Percentiles rank a stretch among this genome's conserved stretches.
Conservation (phyloP, 1,140 invertebrate genomes). For the Scaptomyza montana region DNA sequence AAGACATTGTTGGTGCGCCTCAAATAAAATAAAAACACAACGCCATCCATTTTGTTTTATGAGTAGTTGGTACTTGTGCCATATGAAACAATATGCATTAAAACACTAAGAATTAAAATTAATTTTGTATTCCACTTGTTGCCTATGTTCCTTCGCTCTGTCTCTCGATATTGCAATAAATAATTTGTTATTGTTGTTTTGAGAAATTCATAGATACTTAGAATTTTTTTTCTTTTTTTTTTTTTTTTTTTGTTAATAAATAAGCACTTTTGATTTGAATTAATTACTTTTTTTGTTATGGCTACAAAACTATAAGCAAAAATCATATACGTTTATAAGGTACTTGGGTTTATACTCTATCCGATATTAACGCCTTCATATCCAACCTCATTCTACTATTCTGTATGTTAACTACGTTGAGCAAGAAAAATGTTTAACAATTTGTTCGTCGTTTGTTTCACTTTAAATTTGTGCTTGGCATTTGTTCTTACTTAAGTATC, state of each 20-base stretch:
- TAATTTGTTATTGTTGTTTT: constrained; percentile 15
- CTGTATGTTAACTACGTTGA: constrained; percentile 70
- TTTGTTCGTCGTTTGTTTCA: constrained; percentile 20
- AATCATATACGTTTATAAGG: constrained; percentile 79
- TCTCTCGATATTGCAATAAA: constrained; percentile 37
- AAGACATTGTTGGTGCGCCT: constrained; percentile 29
- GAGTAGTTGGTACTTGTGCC: constrained; percentile 6
- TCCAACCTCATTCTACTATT: constrained; percentile 29
- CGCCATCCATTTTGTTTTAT: constrained; percentile 14
- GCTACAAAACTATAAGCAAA: constrained; percentile 59
- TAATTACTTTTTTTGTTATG: constrained; percentile 30
- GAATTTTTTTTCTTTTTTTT: constrained; percentile 11
- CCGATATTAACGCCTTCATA: constrained; percentile 44
- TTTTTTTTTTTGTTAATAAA: constrained; percentile 42
- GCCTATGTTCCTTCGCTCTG: constrained; percentile 10
- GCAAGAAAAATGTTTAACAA: constrained; percentile 66
- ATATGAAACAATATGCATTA: not conserved
- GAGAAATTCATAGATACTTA: constrained; percentile 27
- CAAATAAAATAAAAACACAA: constrained; percentile 18
- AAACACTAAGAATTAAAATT: constrained; percentile 29
- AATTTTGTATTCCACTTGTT: constrained; percentile 20
- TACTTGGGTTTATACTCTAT: constrained; percentile 75
- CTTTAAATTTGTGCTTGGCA: constrained; percentile 63
- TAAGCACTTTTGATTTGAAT: constrained; percentile 52
- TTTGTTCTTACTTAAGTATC: constrained; percentile 52